Percentiles rank a stretch among this genome's conserved stretches.
Conservation (phyloP, 2,797 vertebrate species). For the Melanotaenia trifasciata region DNA sequence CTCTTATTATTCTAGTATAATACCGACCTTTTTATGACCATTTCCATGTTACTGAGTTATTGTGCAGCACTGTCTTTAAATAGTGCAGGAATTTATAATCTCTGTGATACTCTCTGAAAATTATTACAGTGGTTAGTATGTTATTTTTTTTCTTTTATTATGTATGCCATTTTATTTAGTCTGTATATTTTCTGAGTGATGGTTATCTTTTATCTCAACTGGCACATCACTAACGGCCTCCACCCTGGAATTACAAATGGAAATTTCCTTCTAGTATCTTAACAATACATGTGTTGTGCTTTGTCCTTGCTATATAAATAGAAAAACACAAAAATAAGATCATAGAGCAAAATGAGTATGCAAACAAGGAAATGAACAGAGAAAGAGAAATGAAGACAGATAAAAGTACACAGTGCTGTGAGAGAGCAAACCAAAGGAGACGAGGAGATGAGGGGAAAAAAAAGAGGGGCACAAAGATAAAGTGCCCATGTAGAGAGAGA, state of each 20-base stretch:
- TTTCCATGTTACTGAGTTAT: not conserved
- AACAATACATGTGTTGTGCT: not conserved
- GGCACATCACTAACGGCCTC: not conserved
- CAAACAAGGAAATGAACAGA: constrained; percentile 29
- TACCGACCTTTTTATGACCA: not conserved
- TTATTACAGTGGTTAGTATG: no score
- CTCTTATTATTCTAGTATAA: not conserved
- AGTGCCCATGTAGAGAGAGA: constrained; percentile 51
- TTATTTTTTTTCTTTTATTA: not conserved
- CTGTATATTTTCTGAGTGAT: not conserved
- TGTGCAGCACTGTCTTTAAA: not conserved
- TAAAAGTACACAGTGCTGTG: constrained; percentile 57
- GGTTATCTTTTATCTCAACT: not conserved
- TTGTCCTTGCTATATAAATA: not conserved
- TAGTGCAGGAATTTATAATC: not conserved
- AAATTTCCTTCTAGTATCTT: constrained; percentile 2
- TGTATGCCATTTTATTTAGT: not conserved
- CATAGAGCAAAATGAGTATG: constrained; percentile 35
- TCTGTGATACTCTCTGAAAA: constrained; percentile 6
- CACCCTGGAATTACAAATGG: not conserved
- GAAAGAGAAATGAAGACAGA: constrained; percentile 56
- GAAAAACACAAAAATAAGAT: constrained; percentile 37
- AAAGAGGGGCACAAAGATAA: constrained; percentile 66
- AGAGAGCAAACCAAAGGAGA: constrained; percentile 53
- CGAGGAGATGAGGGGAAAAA: constrained; percentile 38